These are phyloP conservation scores for Sceloporus undulatus DNA, from an alignment of 2,113 vertebrate species.

Conservation along the genomic window DNA sequence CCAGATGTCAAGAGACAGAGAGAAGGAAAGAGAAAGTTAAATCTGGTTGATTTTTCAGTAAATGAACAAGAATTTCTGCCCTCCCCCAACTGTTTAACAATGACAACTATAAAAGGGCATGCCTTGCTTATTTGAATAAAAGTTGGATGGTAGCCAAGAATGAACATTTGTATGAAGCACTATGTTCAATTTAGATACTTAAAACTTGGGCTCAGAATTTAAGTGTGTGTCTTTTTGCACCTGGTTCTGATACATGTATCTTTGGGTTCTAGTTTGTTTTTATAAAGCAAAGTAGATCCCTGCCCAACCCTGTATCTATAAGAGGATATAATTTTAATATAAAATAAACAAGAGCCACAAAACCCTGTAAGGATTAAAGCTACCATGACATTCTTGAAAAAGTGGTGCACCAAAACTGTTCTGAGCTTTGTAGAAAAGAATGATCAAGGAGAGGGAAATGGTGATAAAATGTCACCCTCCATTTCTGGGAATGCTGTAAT, in stretches of 20 bases:
- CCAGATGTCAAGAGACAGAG: no score
- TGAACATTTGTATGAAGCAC: neutral
- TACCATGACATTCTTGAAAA: neutral
- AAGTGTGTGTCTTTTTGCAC: neutral
- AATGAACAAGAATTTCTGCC: neutral
- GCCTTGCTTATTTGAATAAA: neutral
- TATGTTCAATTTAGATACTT: neutral
- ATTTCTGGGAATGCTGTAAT: constrained; percentile 27
- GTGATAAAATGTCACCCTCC: constrained; percentile 35
- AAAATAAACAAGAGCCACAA: neutral
- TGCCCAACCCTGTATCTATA: neutral
- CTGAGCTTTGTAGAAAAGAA: neutral
- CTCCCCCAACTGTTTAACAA: neutral
- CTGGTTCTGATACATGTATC: neutral
- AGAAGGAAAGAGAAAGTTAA: neutral
- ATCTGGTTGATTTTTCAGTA: neutral
- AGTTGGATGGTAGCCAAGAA: neutral
- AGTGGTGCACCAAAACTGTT: neutral
- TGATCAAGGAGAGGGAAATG: constrained; percentile 18
- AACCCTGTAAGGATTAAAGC: neutral
- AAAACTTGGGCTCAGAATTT: neutral
- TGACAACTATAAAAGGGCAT: neutral
- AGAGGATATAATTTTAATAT: neutral
- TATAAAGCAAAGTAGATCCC: no score
- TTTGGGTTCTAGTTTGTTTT: no score